Percentiles rank a stretch among this genome's conserved stretches.
Conservation (phyloP, 1,140 invertebrate genomes). For the Elysia chlorotica region DNA sequence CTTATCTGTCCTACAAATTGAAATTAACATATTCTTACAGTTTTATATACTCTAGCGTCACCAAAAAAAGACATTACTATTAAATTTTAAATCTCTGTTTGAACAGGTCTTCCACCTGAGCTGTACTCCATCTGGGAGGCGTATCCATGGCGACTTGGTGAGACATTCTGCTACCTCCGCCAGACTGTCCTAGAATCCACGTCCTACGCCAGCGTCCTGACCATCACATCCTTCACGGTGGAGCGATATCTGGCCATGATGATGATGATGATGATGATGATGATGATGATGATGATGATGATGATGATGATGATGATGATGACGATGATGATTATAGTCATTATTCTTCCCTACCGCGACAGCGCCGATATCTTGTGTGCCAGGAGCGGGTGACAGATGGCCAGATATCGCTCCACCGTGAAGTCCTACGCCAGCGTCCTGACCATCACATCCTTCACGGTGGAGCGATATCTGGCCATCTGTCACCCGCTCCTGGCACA, state of each 20-base stretch:
- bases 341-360: conserved; percentile 5
- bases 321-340: conserved; percentile 3
- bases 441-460: conserved; percentile 91
- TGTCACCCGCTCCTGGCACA: conserved; percentile 63
- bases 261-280: background rate
- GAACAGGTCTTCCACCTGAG: conserved; percentile 78
- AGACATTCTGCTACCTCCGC: conserved; percentile 81
- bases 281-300: conserved; percentile 15
- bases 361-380: conserved; percentile 17
- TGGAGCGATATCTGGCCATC: conserved; percentile 93
- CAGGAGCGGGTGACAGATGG: conserved; percentile 72
- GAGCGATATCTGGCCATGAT: conserved; percentile 84
- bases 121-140: conserved; percentile 85
- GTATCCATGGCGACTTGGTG: conserved; percentile 86
- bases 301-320: conserved; percentile 18
- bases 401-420: conserved; percentile 92
- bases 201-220: conserved; percentile 90
- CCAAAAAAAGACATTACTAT: background rate
- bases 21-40: background rate
- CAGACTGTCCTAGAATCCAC: conserved; percentile 87
- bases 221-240: conserved; percentile 91
- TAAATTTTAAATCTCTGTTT: background rate
- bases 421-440: conserved; percentile 94
- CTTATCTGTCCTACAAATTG: background rate
- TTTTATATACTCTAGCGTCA: background rate